phyloP scores from a whole-genome alignment of 2,113 vertebrate species.

The Dasyurus viverrinus region DNA sequence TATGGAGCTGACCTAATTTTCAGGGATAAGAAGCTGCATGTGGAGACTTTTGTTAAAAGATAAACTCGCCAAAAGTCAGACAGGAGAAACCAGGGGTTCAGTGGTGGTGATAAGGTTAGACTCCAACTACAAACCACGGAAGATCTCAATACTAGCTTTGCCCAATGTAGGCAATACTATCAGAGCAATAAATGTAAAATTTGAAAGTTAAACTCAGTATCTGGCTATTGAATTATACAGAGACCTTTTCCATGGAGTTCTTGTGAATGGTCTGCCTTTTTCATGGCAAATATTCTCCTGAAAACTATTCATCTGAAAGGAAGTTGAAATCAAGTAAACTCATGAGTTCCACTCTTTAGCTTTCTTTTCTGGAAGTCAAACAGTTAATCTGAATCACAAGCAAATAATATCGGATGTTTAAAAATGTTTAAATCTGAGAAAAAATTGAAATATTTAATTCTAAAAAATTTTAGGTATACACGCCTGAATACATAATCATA shows the following conservation, averaged over 20 bases:
- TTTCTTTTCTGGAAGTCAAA: constrained; percentile 47
- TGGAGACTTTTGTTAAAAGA: neutral
- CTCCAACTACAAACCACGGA: neutral
- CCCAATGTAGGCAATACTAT: neutral
- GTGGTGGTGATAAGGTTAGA: neutral
- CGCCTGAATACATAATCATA: too few species aligned
- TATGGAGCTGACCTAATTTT: too few species aligned
- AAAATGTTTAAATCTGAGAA: constrained; percentile 17
- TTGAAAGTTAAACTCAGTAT: neutral
- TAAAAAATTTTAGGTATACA: neutral
- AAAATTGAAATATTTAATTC: constrained; percentile 34
- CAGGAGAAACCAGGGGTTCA: neutral
- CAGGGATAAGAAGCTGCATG: too few species aligned
- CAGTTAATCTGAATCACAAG: constrained; percentile 52
- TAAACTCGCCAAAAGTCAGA: neutral
- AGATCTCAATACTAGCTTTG: neutral
- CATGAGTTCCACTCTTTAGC: neutral
- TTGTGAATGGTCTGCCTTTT: too few species aligned
- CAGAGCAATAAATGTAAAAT: neutral
- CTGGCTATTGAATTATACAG: neutral
- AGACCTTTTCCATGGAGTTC: neutral
- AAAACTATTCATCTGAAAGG: neutral
- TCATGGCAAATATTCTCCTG: neutral
- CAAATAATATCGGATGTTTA: constrained; percentile 46
- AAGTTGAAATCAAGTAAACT: neutral